A percentile compares a stretch with the other conserved stretches of the same genome.
These are phyloP conservation scores for Latrodectus hesperus DNA, from an alignment of 2,888 invertebrate species.

Conservation along the genomic window DNA sequence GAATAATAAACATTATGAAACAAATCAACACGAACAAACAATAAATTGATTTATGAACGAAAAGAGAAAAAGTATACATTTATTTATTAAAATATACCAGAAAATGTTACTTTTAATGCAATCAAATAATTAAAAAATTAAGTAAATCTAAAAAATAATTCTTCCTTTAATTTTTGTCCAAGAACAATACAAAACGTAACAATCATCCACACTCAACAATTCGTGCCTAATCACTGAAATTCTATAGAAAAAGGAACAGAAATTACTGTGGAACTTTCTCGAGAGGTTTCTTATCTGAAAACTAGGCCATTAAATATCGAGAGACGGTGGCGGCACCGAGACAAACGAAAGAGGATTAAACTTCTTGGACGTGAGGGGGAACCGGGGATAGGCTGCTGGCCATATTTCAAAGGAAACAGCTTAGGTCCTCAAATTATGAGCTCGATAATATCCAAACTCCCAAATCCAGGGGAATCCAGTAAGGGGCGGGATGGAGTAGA, in stretches of 20 bases:
- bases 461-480: constrained; percentile 59
- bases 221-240: constrained; percentile 16
- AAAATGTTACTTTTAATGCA: not conserved
- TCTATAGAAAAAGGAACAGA: constrained; percentile 5
- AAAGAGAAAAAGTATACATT: no score
- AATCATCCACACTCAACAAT: not conserved
- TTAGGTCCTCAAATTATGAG: constrained; percentile 67
- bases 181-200: not conserved
- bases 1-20: no score
- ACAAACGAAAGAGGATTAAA: constrained; percentile 57
- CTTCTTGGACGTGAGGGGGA: constrained; percentile 31
- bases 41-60: no score
- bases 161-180: not conserved
- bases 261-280: constrained; percentile 3
- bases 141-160: not conserved
- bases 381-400: constrained; percentile 7
- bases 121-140: not conserved
- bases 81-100: no score
- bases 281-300: constrained; percentile 16
- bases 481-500: constrained; percentile 36
- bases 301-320: constrained; percentile 29
- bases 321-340: constrained; percentile 8
- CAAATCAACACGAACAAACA: no score
- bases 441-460: constrained; percentile 63
- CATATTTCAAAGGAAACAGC: constrained; percentile 60